Base-by-base conservation (phyloP, 2,113 vertebrate species). In the Gambusia holbrooki region DNA sequence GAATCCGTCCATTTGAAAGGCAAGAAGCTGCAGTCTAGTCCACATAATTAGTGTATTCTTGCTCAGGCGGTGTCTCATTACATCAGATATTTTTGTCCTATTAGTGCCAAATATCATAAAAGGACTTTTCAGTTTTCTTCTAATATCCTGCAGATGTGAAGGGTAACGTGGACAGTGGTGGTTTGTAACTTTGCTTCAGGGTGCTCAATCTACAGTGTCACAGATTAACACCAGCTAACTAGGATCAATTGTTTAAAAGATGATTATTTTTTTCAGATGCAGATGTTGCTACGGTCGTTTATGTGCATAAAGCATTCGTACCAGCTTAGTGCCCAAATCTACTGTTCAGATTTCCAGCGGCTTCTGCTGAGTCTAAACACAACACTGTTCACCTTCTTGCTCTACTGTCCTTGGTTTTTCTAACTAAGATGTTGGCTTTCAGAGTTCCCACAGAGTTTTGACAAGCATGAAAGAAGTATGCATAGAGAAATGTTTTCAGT, bases 51-150 rank as follows among this genome's bases (percentile, higher is more conserved):
- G 13, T 66, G 22, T 77, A 84, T 76, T n/a, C 64, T 81, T 64
- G 71, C 86, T 91, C 89, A 90, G 85, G 84, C 79, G 42, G 27
- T 14, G 65, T 76, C 60, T 74, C 75, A 70, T 61, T 37, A 74
- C 40, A 45, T 86, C 82, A 76, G 48, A 33, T 66, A 54, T 74
- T 80, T 72, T 79, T 78, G 77, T 64, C 82, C 64, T 77, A 84
- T 45, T 75, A 79, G 89, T 93, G 91, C 91, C 91, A 90, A 93
- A 93, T 76, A 29, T 66, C 64, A 73, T 19, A 66, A 74, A 29
- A 72, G 27, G 30, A 42, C 85, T 77, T 76, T 28, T 71, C 45
- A 28, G 8, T 79, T 51, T 71, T 62, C 42, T 60, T 67, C 74
- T 10, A 25, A 58, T 84, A 82, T 71, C 66, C 71, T 63, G 61